Conservation (phyloP, 2,797 vertebrate genomes). For the Rhabdophis nuchalis region DNA sequence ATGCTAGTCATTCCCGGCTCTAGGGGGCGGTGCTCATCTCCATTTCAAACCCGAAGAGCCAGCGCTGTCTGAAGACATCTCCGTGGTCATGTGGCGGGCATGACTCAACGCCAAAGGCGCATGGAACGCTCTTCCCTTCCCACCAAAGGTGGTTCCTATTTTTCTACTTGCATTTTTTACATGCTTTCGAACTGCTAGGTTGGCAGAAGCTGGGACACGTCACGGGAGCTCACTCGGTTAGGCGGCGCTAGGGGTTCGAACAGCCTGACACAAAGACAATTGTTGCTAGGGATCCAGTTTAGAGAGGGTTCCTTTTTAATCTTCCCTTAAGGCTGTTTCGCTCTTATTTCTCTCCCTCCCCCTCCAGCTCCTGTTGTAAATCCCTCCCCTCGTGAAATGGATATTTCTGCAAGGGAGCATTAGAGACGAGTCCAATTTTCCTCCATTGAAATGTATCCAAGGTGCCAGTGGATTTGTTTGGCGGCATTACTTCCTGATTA, state of each 20-base stretch:
- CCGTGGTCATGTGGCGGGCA: no score
- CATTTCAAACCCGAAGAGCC: no score
- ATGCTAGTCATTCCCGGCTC: no score
- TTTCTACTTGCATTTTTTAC: no score
- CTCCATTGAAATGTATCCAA: background rate
- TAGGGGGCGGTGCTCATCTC: no score
- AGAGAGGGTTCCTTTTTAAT: constrained; percentile 1
- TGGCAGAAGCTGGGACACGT: no score
- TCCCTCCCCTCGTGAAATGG: background rate
- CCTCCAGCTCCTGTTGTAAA: background rate
- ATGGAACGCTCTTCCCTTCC: no score
- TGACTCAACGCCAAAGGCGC: no score
- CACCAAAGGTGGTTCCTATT: no score
- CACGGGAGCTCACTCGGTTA: no score
- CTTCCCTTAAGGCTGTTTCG: background rate
- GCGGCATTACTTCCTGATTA: constrained; percentile 23
- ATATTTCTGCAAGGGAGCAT: background rate
- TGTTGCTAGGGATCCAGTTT: background rate
- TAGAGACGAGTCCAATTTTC: constrained; percentile 21
- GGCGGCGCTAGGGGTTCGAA: background rate
- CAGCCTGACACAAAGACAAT: background rate
- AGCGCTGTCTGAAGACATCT: no score
- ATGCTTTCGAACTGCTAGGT: no score
- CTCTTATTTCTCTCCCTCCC: background rate
- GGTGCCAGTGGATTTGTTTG: background rate